phyloP scores from a whole-genome alignment of 2,888 invertebrate genomes.

The Micoletzkya japonica region DNA sequence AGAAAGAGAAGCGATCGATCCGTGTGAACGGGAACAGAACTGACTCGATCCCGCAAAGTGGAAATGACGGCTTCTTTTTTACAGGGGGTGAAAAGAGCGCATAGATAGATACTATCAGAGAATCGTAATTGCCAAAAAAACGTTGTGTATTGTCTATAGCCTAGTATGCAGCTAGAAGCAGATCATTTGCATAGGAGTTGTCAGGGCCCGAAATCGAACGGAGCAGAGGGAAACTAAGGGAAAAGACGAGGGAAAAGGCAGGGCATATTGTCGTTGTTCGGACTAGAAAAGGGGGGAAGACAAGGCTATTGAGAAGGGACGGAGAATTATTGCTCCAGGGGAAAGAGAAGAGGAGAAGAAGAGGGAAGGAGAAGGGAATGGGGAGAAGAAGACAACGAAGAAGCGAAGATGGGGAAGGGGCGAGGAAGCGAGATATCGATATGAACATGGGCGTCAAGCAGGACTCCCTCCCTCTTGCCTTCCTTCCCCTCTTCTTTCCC shows the following conservation, averaged over 20 bases:
- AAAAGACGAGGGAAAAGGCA: neutral
- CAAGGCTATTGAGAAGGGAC: neutral
- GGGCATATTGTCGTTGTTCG: neutral
- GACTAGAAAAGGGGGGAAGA: neutral
- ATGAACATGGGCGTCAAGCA: neutral
- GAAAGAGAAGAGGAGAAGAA: neutral
- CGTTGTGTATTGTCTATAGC: no score
- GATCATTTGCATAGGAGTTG: no score
- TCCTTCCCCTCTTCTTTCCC: neutral
- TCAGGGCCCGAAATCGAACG: no score
- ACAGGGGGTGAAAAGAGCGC: no score
- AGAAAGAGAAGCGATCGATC: no score
- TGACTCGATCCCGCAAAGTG: no score
- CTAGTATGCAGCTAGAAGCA: no score
- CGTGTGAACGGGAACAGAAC: no score
- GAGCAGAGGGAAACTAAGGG: neutral
- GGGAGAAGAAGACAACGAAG: neutral
- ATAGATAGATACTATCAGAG: no score
- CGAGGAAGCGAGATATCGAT: neutral
- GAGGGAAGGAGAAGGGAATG: neutral
- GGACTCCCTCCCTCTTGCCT: neutral
- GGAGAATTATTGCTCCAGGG: neutral
- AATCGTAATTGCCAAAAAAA: no score
- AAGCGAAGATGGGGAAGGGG: slow-evolving; percentile 8
- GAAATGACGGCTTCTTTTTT: no score